Evolutionary conservation across 92 coral and sea anemone species (phyloP).

Genomic region (Epizoanthus ramosus): DNA sequence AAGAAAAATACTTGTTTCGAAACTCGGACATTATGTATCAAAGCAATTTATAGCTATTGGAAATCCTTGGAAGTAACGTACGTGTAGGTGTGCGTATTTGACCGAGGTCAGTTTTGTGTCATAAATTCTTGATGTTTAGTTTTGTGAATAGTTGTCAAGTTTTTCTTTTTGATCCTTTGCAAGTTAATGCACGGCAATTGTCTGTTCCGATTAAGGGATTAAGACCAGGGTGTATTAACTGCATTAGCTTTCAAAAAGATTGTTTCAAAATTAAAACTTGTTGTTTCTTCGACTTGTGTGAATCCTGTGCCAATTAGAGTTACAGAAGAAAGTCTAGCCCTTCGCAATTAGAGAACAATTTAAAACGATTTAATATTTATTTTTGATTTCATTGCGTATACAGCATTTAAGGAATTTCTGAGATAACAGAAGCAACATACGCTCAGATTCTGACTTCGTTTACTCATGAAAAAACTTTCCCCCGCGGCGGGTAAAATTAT

Average conservation of each 20-base stretch:
- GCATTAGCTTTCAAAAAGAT: slow-evolving; percentile 1
- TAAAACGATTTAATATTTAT: no score
- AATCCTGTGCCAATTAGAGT: no score
- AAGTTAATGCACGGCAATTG: background rate
- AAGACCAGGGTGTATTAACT: slow-evolving; percentile 4
- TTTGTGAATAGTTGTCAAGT: background rate
- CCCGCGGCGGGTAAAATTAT: slow-evolving; percentile 9
- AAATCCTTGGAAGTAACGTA: background rate
- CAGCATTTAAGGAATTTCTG: no score
- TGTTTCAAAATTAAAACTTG: background rate
- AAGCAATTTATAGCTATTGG: background rate
- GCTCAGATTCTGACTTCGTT: no score
- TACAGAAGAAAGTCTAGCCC: background rate
- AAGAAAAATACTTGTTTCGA: background rate
- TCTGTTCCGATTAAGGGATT: slow-evolving; percentile 43
- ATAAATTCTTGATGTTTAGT: background rate
- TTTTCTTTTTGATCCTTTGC: background rate
- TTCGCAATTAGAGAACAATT: background rate
- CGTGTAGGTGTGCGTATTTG: background rate
- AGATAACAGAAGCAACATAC: no score
- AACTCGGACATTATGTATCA: background rate
- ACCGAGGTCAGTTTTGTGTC: background rate
- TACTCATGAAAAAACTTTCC: background rate
- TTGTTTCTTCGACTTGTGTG: background rate
- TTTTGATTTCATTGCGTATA: no score